Evolutionary conservation across 2,113 vertebrate species (phyloP), one percentile per base, ranked within the genome.

Genomic region (Silurus glanis): DNA sequence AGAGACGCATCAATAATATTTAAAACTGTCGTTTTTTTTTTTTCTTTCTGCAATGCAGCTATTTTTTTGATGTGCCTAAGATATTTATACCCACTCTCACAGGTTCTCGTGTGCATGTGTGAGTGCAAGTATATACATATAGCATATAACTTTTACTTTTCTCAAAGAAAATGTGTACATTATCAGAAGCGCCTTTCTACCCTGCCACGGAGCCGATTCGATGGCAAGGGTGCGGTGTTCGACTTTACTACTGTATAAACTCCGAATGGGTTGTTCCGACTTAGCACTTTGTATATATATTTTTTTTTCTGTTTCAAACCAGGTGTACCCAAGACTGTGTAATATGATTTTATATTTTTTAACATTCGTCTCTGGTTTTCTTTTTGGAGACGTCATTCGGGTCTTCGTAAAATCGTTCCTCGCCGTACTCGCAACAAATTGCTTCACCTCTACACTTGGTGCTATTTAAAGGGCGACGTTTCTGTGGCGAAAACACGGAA

Each of bases 1-100:
- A 93, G 95, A 94, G 89, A 97, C 96, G 94, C 96, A 97, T 95
- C 96, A 97, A 92, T 98, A 95, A 99, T 89, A 90, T 90, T 93
- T 93, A 91, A 92, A 90, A 90, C 89, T 84, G 90, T 92, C 89
- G 92, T 93, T 92, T 93, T 91, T 75, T 90, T 92, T 89, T 94
- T 94, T 92, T 91, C n/a, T n/a, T n/a, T 3, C 91, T 92, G 94
- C 91, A 94, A 95, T 95, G 95, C 95, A 96, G 95, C 95, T 96
- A 96, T 96, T 96, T 96, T 37, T 96, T 96, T 94, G 89, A 93
- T 71, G 95, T 98, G 96, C 96, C 97, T 97, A 93, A 91, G 87
- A 94, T 86, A 91, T 94, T 86, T 87, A 83, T 71, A 84, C 62
- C 81, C 86, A 74, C 92, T 88, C 91, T 85, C 87, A 88, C 85